A percentile compares a stretch with the other conserved stretches of the same genome.
These are phyloP conservation scores for Pelobates fuscus DNA, from an alignment of 2,113 vertebrate genomes.

Conservation along the genomic window DNA sequence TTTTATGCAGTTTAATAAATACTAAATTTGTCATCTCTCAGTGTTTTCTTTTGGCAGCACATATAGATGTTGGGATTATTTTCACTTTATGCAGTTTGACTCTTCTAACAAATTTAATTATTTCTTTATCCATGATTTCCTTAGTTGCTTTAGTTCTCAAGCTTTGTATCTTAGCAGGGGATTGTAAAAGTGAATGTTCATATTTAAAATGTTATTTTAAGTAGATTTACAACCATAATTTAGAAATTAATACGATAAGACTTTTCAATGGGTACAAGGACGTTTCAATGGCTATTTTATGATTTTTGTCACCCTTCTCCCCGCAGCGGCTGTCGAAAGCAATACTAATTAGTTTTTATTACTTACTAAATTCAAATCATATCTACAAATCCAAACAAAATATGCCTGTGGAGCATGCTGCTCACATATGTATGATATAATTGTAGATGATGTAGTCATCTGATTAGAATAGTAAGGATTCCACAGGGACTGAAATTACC, in stretches of 20 bases:
- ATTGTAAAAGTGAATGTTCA: no score
- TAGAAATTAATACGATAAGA: background rate
- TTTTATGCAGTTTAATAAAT: no score
- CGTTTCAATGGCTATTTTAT: background rate
- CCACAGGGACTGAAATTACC: background rate
- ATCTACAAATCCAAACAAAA: background rate
- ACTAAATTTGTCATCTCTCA: no score
- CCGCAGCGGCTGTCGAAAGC: background rate
- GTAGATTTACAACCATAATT: background rate
- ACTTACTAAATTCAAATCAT: background rate
- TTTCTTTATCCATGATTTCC: no score
- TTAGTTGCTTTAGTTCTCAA: no score
- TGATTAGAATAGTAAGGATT: background rate
- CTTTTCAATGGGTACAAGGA: background rate
- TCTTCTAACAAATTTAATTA: no score
- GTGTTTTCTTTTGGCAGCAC: no score
- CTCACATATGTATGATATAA: background rate
- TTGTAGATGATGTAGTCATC: background rate
- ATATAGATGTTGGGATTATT: no score
- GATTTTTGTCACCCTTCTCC: background rate
- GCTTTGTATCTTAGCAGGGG: no score
- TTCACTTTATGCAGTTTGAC: no score
- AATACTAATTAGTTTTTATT: slow-evolving; percentile 2
- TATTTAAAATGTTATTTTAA: background rate
- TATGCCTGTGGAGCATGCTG: background rate